Evolutionary conservation across 1,140 invertebrate genomes (phyloP).

Genomic region (Zaprionus kolodkinae): DNA sequence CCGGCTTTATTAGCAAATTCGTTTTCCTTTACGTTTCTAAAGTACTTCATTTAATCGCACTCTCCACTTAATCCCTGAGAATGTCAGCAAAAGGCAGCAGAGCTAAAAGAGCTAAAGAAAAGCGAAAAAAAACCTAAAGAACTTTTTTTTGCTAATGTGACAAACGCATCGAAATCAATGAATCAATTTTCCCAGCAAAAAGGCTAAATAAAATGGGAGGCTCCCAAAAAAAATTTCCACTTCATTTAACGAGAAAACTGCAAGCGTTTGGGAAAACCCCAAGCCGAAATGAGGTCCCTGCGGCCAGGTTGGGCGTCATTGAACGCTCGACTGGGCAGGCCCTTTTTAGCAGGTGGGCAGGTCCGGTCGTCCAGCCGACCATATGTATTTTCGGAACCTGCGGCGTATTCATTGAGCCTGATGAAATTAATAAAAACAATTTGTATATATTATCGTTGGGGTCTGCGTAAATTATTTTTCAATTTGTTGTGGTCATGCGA

Average conservation of each 20-base stretch:
- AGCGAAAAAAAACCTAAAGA: slow-evolving; percentile 24
- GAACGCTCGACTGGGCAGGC: slow-evolving; percentile 61
- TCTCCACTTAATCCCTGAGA: slow-evolving; percentile 28
- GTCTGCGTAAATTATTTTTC: slow-evolving; percentile 61
- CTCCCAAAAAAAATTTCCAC: slow-evolving; percentile 52
- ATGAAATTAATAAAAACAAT: slow-evolving; percentile 78
- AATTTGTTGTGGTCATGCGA: slow-evolving; percentile 60
- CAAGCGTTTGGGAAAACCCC: slow-evolving; percentile 40
- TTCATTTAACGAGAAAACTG: slow-evolving; percentile 60
- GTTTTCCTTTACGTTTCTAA: not conserved
- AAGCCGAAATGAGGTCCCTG: slow-evolving; percentile 8
- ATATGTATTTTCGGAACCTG: slow-evolving; percentile 50
- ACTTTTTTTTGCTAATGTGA: slow-evolving; percentile 50
- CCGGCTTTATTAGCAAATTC: not conserved
- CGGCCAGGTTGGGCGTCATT: slow-evolving; percentile 32
- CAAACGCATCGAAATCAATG: slow-evolving; percentile 57
- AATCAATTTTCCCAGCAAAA: slow-evolving; percentile 37
- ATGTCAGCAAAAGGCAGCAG: slow-evolving; percentile 17
- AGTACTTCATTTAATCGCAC: slow-evolving; percentile 23
- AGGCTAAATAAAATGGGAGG: not conserved
- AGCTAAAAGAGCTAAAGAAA: slow-evolving; percentile 2
- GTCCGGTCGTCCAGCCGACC: not conserved
- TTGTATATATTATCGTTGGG: slow-evolving; percentile 56
- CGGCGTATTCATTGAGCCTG: slow-evolving; percentile 69
- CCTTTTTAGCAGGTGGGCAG: slow-evolving; percentile 47